Conservation (phyloP, 2,888 invertebrate genomes). For the Dicranocentrus wangi region DNA sequence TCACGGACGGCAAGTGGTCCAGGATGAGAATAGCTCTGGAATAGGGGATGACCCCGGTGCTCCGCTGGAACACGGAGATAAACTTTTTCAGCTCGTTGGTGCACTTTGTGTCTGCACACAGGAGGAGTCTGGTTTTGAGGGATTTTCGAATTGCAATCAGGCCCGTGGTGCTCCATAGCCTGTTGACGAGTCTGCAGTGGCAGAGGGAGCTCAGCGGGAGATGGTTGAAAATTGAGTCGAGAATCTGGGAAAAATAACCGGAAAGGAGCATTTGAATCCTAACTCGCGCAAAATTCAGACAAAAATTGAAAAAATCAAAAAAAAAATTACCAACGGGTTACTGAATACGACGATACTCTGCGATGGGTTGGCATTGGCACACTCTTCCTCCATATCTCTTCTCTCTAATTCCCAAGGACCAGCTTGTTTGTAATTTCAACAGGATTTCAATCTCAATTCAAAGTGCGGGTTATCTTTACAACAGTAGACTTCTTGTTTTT, state of each 20-base stretch:
- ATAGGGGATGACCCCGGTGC: conserved; percentile 26
- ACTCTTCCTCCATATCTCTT: too few species aligned
- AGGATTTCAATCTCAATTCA: too few species aligned
- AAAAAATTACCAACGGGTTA: conserved; percentile 23
- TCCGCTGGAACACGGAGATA: conserved; percentile 1
- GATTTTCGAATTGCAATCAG: conserved; percentile 35
- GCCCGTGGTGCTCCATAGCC: conserved; percentile 21
- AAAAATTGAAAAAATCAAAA: conserved; percentile 6
- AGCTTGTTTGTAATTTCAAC: too few species aligned
- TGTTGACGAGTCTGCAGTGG: conserved; percentile 39
- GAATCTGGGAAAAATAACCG: conserved; percentile 22
- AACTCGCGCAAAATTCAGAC: neutral
- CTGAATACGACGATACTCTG: too few species aligned
- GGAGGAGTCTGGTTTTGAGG: conserved; percentile 31
- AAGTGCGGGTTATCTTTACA: too few species aligned
- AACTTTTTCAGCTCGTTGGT: conserved; percentile 22
- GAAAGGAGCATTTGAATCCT: too few species aligned
- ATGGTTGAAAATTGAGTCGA: conserved; percentile 35
- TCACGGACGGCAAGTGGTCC: conserved; percentile 40
- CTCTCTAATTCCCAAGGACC: too few species aligned
- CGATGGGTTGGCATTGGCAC: too few species aligned
- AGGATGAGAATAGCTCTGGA: conserved; percentile 40
- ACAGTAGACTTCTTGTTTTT: too few species aligned
- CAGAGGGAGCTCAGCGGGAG: conserved; percentile 30
- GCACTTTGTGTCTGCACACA: conserved; percentile 40